These are phyloP conservation scores for Neostethus bicornis DNA, from an alignment of 2,797 vertebrate genomes.

Conservation along the genomic window DNA sequence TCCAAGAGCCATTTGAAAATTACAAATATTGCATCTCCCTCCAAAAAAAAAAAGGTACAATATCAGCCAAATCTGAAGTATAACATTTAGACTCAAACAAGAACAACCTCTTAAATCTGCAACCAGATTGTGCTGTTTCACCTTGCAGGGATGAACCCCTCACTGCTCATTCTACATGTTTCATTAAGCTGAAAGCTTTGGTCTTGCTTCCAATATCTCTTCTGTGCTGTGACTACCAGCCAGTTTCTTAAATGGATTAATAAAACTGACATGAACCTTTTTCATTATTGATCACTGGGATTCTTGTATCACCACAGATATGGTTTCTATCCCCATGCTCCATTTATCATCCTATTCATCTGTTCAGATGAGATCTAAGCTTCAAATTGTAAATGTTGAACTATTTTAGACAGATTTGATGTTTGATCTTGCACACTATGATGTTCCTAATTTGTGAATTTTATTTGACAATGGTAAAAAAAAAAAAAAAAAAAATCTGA, in stretches of 20 bases:
- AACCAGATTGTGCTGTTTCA: neutral
- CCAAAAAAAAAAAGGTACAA: neutral
- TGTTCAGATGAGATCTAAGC: conserved; percentile 8
- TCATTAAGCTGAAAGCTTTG: conserved; percentile 65
- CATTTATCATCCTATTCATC: conserved; percentile 34
- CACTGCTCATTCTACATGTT: conserved; percentile 6
- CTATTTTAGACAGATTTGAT: too few species aligned
- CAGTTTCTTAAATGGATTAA: conserved; percentile 53
- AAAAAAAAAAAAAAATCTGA: too few species aligned
- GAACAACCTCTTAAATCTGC: conserved; percentile 2
- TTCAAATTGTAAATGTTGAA: too few species aligned
- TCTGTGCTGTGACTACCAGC: conserved; percentile 20
- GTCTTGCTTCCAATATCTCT: conserved; percentile 10
- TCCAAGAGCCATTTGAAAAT: neutral
- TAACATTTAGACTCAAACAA: conserved; percentile 6
- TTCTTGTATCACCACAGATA: conserved; percentile 44
- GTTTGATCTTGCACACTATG: too few species aligned
- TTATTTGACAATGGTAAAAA: too few species aligned
- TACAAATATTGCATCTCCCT: neutral
- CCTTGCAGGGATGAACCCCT: conserved; percentile 24
- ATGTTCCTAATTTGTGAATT: too few species aligned
- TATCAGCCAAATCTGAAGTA: neutral
- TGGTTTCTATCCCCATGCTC: conserved; percentile 1
- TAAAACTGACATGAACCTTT: conserved; percentile 39
- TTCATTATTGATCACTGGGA: conserved; percentile 56